Base-by-base conservation (phyloP, 1,140 invertebrate genomes). In the Drosophila chauvacae region DNA sequence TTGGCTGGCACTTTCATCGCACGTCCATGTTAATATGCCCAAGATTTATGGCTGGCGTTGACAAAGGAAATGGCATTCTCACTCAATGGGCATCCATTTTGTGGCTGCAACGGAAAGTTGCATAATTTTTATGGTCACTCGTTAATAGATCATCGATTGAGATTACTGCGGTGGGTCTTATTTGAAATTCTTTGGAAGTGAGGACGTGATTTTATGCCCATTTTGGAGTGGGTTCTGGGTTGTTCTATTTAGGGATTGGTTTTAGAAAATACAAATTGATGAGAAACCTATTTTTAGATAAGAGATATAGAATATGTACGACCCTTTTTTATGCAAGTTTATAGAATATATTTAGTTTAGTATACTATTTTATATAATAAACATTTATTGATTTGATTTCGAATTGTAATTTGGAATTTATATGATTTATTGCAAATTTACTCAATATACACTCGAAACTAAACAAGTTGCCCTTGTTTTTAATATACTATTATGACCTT, bases 1-100 rank as follows among this genome's bases (percentile, higher is more conserved):
- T 90, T 81, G 81, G 78, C 85, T 90, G 78, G 81, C 81, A 88
- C 86, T 90, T 88, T 90, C 85, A 90, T 81, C 85, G 85, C 75
- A 88, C 85, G 78, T 88, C 86, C 85, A 88, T 90, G 85, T 88
- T 88, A 88, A 88, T 88, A 88, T 90, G 85, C 61, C 62, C 50
- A 81, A 80, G 85, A 90, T 90, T 90, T 90, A 90, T 90, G 74
- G 78, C 79, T 57, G 35, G 68, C 48, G 62, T 20, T 84, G 81
- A 77, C 85, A 88, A 84, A 88, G 84, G 84, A 88, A 88, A 88
- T 88, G 80, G 84, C 85, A 88, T 81, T 88, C 85, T 68, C 59
- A 60, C 65, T 71, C 79, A 68, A 68, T 61, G 55, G 58, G 60
- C 62, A 79, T 90, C 84, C 84, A 88, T 84, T 88, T 88, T 88